phyloP scores from a whole-genome alignment of 2,113 vertebrate species.

The Serinus canaria region DNA sequence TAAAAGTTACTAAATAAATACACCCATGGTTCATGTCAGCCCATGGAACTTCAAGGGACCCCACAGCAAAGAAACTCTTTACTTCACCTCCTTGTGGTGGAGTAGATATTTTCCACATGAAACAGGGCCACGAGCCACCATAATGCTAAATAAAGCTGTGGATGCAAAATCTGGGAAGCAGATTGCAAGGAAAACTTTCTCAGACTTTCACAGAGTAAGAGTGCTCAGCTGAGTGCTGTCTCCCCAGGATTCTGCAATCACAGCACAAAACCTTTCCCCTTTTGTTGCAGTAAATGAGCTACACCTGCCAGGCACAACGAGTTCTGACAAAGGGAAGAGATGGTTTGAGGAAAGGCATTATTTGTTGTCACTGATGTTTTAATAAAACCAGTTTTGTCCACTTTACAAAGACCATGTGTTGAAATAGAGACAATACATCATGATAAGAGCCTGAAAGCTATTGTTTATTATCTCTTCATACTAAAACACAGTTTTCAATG shows the following conservation, averaged over 20 bases:
- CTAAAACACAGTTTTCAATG: slow-evolving; percentile 3
- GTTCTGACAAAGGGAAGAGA: neutral
- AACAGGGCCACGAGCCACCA: neutral
- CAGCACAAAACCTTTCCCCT: neutral
- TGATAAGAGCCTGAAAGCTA: neutral
- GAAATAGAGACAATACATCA: slow-evolving; percentile 1
- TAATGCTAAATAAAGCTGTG: neutral
- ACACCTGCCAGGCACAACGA: neutral
- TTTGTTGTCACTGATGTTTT: neutral
- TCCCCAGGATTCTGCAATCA: neutral
- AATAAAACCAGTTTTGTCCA: neutral
- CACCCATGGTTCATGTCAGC: too few species aligned
- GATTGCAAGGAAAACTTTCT: neutral
- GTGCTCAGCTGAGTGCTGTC: neutral
- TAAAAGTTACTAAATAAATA: neutral
- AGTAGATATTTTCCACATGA: neutral
- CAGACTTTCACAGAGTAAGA: neutral
- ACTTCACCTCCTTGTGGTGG: neutral
- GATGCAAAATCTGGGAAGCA: neutral
- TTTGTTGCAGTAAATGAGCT: neutral
- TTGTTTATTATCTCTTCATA: slow-evolving; percentile 34
- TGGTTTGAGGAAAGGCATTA: neutral
- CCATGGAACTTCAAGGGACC: neutral
- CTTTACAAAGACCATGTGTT: slow-evolving; percentile 24
- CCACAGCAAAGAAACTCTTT: neutral